Evolutionary conservation across 1,140 invertebrate genomes (phyloP).

Genomic region (Octopus bimaculoides): DNA sequence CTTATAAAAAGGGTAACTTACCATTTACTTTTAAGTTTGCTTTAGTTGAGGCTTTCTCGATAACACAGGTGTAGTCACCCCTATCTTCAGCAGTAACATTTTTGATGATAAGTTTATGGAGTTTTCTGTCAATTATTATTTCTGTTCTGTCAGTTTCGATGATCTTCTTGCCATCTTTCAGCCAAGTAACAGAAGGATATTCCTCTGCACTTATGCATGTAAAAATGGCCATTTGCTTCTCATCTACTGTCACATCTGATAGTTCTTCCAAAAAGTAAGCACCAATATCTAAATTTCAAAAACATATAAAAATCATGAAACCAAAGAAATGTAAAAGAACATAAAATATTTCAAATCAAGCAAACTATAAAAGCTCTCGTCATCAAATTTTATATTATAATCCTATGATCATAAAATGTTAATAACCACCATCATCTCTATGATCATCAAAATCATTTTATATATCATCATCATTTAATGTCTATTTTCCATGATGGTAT

Average conservation of each 20-base stretch:
- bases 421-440: no score
- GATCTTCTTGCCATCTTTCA: conserved; percentile 66
- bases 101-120: conserved; percentile 60
- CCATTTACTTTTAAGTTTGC: conserved; percentile 33
- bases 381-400: no score
- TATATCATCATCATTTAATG: no score
- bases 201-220: conserved; percentile 68
- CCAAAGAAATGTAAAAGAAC: no score
- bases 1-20: conserved; percentile 1
- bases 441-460: no score
- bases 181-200: conserved; percentile 78
- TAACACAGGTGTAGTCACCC: conserved; percentile 41
- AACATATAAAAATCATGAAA: no score
- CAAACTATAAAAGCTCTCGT: no score
- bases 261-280: conserved; percentile 43
- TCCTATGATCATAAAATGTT: no score
- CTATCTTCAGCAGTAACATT: conserved; percentile 78
- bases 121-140: not conserved
- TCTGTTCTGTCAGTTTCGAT: conserved; percentile 33
- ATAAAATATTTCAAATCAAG: no score
- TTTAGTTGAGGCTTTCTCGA: conserved; percentile 32
- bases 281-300: no score
- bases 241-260: conserved; percentile 36
- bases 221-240: conserved; percentile 40
- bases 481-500: no score